Evolutionary conservation across 2,888 invertebrate genomes (phyloP), one percentile per base, ranked within the genome.

Genomic region (Drosophila lacicola): DNA sequence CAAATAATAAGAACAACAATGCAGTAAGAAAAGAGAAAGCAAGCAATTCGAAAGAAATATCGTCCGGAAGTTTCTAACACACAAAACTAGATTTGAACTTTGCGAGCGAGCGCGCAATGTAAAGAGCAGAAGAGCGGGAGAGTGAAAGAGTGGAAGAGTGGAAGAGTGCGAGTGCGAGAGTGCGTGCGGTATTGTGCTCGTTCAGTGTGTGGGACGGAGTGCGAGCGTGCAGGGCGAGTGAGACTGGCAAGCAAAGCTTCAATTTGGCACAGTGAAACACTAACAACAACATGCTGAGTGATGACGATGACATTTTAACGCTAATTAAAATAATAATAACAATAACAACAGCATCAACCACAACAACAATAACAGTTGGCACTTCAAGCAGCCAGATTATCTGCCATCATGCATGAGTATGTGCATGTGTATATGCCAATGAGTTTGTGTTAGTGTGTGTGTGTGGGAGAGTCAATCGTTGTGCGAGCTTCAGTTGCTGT

Each of bases 321-420:
- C 83, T 83, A 83, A 83, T 83, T 83, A 83, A 77, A 83, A 88
- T 86, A 83, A 83, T 77, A 77, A 83, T 85, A 88, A 80, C 74
- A 83, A 76, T 65, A 74, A 85, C 55, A 80, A 72, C 84, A 80
- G 70, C 80, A 62, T 54, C 64, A 74, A 41, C 65, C 34, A 37
- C 74, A 62, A 42, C 57, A 60, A 58, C 78, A 79, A 79, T 67
- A 75, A 79, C 77, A 70, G 83, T 65, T 88, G 89, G 70, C 89
- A 89, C 88, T 89, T 70, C 70, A 89, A 78, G 55, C 72, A 70
- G 71, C 72, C 80, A 80, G 84, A 86, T 83, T 71, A 88, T 83
- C 78, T 76, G 55, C 29, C 57, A n/a, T 37, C 56, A 25, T 14
- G 36, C 50, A 41, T 70, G 19, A 54, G 8, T 17, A 34, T 37